These are phyloP conservation scores for Agraylea sexmaculata DNA, from an alignment of 1,140 invertebrate genomes.

Conservation along the genomic window DNA sequence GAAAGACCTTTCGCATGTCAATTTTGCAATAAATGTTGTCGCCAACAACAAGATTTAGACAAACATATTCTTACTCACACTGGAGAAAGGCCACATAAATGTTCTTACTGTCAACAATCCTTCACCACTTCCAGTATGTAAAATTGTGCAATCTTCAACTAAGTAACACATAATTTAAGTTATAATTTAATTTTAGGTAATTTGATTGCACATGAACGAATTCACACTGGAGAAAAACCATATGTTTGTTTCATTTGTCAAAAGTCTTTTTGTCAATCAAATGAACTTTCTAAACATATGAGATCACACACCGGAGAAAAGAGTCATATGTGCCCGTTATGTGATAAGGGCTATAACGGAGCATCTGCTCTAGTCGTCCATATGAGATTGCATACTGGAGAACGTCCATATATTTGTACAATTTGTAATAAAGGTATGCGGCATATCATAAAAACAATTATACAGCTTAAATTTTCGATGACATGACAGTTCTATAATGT, in stretches of 20 bases:
- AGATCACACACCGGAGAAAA: conserved; percentile 42
- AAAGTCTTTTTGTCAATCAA: conserved; percentile 22
- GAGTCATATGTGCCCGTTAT: conserved; percentile 35
- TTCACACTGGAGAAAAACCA: conserved; percentile 30
- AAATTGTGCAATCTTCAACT: conserved; percentile 2
- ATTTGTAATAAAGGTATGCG: conserved; percentile 36
- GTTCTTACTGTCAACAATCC: conserved; percentile 38
- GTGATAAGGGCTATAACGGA: conserved; percentile 38
- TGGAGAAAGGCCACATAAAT: conserved; percentile 46
- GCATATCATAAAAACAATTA: neutral
- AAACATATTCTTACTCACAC: conserved; percentile 44
- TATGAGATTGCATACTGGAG: conserved; percentile 41
- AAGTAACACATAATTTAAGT: neutral
- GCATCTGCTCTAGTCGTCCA: conserved; percentile 41
- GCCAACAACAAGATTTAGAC: conserved; percentile 40
- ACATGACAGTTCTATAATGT: neutral
- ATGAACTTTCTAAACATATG: conserved; percentile 26
- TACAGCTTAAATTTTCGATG: neutral
- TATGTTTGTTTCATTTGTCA: conserved; percentile 25
- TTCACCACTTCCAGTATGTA: conserved; percentile 43
- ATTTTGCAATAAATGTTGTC: conserved; percentile 36
- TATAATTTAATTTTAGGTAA: conserved; percentile 27
- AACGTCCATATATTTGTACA: conserved; percentile 46
- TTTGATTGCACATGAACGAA: conserved; percentile 37
- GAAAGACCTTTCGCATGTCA: conserved; percentile 57